Base-by-base conservation (phyloP, 2,888 invertebrate genomes). In the Pristionchus arcanus region DNA sequence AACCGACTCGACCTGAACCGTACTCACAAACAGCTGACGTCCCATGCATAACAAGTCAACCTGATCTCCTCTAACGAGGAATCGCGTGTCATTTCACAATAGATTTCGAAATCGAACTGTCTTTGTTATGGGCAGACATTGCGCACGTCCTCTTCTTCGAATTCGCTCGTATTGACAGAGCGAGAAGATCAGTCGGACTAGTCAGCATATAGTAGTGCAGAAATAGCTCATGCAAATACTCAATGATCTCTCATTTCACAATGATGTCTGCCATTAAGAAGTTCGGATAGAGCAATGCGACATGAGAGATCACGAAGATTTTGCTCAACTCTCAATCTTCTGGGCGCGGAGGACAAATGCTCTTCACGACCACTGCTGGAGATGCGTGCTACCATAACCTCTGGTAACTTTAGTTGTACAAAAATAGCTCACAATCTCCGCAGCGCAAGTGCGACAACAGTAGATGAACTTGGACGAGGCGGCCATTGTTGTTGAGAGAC, bases 371-470 rank as follows among this genome's bases (percentile, higher is more conserved):
- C 9, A 49, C 4, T 49, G 42, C 13, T 49, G 11, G 42, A 49
- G 42, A 9, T 49, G 42, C 42, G 13, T 49, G 0, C 42, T 9
- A 49, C 9, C 42, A 3, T 42, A 9, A n/a, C 19, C n/a, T 59
- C 4, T 59, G 59, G 59, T 21, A 16, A 13, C 21, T 9, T 9
- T 9, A 21, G 3, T 59, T 13, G 59, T 59, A 21, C n/a, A 25
- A n/a, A 28, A 68, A 68, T 31, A 37, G 15, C 81, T 49, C 53
- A 81, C 81, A 81, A 81, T 81, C 53, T 81, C 81, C 19, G 81
- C 81, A 15, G 81, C 81, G 11, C 81, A 81, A 4, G 81, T 81
- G 16, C 81, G 81, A 49, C 81, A 81, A 53, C 81, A 81, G 81
- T 81, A 81, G 49, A 81, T 49, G 81, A 81, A 81, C 49, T 81